Evolutionary conservation across 2,797 vertebrate species (phyloP), one percentile per base, ranked within the genome.

Genomic region (Pipistrellus pipistrellus): DNA sequence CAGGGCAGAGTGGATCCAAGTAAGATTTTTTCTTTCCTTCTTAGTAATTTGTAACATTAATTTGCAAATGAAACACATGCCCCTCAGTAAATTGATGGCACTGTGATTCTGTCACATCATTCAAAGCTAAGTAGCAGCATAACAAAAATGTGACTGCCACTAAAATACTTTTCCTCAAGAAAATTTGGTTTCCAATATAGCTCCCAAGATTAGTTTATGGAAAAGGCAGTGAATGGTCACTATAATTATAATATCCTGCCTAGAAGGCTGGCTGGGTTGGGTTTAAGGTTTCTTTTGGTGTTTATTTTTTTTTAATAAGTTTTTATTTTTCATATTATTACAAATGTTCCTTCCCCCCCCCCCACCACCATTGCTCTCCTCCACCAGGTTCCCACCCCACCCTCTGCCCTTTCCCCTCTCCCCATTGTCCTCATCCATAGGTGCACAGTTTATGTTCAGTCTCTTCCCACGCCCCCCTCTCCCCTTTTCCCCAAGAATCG

Each of bases 181-280:
- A 95, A 77, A 93, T 71, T 77, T 27, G 35, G 35, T 86, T 96
- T 92, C 55, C 53, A 51, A 21, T 72, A 23, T 38, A 77, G 46
- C 46, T 53, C 72, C 75, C 51, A 77, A 93, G 76, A 88, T 83
- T 68, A 96, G 25, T 51, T 89, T 89, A 69, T 38, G 94, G 93
- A 83, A 64, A 69, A 85, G 62, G 23, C 90, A 80, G n/a, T 59
- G n/a, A 71, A 7, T 59, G 17, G 48, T 76, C 64, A 88, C 32
- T 41, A 2, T 77, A 41, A 88, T 59, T 69, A 72, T 27, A 77
- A 27, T 38, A 48, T 35, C 15, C 4, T 30, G 6, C 44, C 75
- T 10, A 38, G 72, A 80, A 75, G 46, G n/a, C 71, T 94, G 88
- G 35, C n/a, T 38, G 32, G 8, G 73, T 14, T 12, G 32, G 20